Evolutionary conservation across 2,113 vertebrate species (phyloP), one percentile per base, ranked within the genome.

Genomic region (Elanoides forficatus): DNA sequence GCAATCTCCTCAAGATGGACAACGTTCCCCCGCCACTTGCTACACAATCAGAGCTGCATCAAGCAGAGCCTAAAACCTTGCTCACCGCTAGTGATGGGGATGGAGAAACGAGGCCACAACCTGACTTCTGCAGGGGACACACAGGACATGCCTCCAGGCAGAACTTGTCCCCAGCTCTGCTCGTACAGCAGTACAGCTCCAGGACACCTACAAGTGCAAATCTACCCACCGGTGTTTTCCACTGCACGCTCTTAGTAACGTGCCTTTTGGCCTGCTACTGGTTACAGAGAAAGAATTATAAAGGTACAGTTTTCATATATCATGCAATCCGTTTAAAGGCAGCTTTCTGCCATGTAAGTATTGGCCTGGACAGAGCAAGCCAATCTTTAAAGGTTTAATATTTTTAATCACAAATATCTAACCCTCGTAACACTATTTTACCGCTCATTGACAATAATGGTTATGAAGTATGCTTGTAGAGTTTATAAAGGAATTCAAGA

Each of bases 11-110:
- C n/a, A 56, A 67, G 55, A 85, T 21, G 11, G 20, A 42, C 25
- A 59, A 20, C 2, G 9, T 50, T 72, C 13, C 14, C 29, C 26
- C 0, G 0, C 13, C 40, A 65, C 30, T 42, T 75, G 62, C 53
- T 81, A 40, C 6, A 11, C 2, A 43, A 34, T 34, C 52, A 68
- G 34, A 87, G 10, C 38, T 63, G 13, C 47, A 65, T 17, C 5
- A 55, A 88, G 36, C 0, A 1, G 22, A 79, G 20, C 40, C 65
- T 55, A n/a, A 73, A 90, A 42, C 7, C 34, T 66, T 22, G 30
- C 73, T 81, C 36, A 32, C 8, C 7, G 3, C 15, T 19, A 59
- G 38, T 9, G 48, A 47, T 2, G 6, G 26, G 38, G 36, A 73
- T 29, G 53, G 60, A 84, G 26, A 75, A 75, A 73, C 1, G 2